Evolutionary conservation across 2,888 invertebrate genomes (phyloP).

Genomic region (Emmelina monodactyla): DNA sequence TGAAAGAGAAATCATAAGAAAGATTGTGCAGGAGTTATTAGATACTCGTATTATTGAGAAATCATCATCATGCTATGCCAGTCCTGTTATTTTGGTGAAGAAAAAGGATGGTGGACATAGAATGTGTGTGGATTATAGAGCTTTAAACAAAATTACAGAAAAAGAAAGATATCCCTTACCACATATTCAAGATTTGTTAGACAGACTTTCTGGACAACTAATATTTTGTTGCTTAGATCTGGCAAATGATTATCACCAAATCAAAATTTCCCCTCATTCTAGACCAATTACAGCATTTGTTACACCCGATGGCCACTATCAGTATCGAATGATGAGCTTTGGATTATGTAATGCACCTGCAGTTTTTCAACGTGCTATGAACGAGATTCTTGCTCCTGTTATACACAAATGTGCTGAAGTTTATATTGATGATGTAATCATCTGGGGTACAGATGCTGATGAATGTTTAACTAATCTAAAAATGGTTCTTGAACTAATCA

Average conservation of each 20-base stretch:
- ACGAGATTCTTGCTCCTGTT: slow-evolving; percentile 8
- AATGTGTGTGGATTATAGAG: slow-evolving; percentile 12
- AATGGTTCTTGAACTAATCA: slow-evolving; percentile 5
- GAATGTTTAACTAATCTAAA: slow-evolving; percentile 6
- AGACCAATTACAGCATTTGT: slow-evolving; percentile 7
- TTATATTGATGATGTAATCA: slow-evolving; percentile 13
- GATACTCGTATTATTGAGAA: slow-evolving; percentile 7
- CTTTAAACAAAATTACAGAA: slow-evolving; percentile 11
- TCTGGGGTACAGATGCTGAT: slow-evolving; percentile 8
- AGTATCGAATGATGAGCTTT: slow-evolving; percentile 12
- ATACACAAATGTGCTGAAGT: slow-evolving; percentile 11
- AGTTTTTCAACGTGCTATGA: slow-evolving; percentile 11
- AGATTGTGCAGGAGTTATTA: slow-evolving; percentile 5
- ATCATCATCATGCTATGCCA: slow-evolving; percentile 6
- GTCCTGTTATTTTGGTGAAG: slow-evolving; percentile 5
- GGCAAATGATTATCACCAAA: slow-evolving; percentile 13
- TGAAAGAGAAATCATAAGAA: slow-evolving; percentile 8
- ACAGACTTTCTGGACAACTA: slow-evolving; percentile 5
- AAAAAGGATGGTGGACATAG: slow-evolving; percentile 11
- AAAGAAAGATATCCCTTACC: slow-evolving; percentile 13
- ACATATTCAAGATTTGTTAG: slow-evolving; percentile 11
- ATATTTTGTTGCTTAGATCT: slow-evolving; percentile 12
- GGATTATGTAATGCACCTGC: slow-evolving; percentile 9
- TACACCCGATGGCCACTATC: slow-evolving; percentile 13
- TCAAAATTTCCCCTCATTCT: slow-evolving; percentile 6